Evolutionary conservation across 2,113 vertebrate genomes (phyloP).

Genomic region (Odocoileus hemionus): DNA sequence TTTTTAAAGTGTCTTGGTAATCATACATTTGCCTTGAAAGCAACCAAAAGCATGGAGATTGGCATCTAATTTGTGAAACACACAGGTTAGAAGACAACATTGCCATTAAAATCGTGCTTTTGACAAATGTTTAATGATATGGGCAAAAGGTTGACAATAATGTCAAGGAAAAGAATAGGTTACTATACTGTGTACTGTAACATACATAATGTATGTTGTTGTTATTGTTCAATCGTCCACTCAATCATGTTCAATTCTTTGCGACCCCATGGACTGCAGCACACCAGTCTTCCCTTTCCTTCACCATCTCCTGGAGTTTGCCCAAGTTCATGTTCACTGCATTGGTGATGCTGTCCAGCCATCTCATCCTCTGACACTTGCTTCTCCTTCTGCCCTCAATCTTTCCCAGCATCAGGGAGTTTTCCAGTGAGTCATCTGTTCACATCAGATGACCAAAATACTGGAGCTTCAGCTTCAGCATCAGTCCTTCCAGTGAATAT

Average conservation of each 20-base stretch:
- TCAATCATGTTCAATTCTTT: rapidly evolving
- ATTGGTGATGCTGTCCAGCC: background rate
- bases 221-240: rapidly evolving
- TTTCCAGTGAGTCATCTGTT: background rate
- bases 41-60: background rate
- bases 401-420: background rate
- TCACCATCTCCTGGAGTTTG: background rate
- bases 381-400: background rate
- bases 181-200: background rate
- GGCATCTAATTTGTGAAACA: background rate
- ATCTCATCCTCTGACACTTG: background rate
- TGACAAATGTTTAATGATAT: background rate
- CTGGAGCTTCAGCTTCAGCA: background rate
- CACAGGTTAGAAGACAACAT: background rate
- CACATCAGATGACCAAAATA: background rate
- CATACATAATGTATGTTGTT: background rate
- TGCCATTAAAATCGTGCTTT: conserved; percentile 10
- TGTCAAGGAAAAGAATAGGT: background rate
- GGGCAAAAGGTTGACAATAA: background rate
- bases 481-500: background rate
- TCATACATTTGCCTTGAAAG: background rate
- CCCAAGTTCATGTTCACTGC: background rate
- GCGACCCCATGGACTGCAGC: background rate
- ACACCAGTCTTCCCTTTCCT: background rate
- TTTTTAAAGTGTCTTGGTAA: background rate